Percentiles rank a stretch among this genome's conserved stretches.
Conservation (phyloP, 2,888 invertebrate species). For the Furcula furcula region DNA sequence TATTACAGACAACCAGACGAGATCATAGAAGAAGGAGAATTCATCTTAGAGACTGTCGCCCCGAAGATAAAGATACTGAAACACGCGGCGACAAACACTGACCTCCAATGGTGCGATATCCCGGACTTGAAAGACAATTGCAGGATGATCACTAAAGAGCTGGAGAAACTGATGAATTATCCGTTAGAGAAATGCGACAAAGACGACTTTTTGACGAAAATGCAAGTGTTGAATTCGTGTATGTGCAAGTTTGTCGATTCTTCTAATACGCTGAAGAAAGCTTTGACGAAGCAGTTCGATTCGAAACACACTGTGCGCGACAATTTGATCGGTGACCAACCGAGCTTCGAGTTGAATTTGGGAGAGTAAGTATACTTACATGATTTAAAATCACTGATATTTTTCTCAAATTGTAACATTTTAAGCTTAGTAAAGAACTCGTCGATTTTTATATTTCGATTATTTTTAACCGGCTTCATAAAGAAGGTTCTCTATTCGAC, state of each 20-base stretch:
- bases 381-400: too few species aligned
- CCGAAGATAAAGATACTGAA: constrained; percentile 66
- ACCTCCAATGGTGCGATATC: constrained; percentile 48
- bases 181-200: constrained; percentile 38
- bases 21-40: constrained; percentile 59
- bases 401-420: too few species aligned
- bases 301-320: constrained; percentile 40
- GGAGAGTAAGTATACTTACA: constrained; percentile 52
- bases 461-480: too few species aligned
- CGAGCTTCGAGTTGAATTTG: constrained; percentile 53
- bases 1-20: constrained; percentile 56
- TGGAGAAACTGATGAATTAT: constrained; percentile 48
- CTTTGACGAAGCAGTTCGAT: constrained; percentile 54
- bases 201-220: constrained; percentile 52
- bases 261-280: constrained; percentile 61
- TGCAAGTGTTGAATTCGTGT: constrained; percentile 61
- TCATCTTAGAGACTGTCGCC: constrained; percentile 57
- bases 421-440: too few species aligned
- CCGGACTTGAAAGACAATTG: constrained; percentile 49
- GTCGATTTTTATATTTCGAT: too few species aligned
- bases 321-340: constrained; percentile 35
- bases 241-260: constrained; percentile 72
- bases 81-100: constrained; percentile 58
- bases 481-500: too few species aligned
- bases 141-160: constrained; percentile 41